Evolutionary conservation across 2,797 vertebrate genomes (phyloP).

Genomic region (Ctenochaetus hawaiiensis): DNA sequence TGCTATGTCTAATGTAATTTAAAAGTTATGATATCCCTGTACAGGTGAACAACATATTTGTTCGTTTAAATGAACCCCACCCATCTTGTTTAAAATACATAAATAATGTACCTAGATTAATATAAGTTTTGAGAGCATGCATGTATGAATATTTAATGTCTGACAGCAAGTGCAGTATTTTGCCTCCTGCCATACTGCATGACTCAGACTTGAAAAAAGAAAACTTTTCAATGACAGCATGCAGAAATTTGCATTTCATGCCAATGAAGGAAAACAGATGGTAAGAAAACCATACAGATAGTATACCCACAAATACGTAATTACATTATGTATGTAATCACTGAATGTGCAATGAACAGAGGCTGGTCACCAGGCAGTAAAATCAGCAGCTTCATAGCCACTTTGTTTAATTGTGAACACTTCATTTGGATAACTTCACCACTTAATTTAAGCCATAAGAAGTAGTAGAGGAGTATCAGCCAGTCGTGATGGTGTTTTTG

Average conservation of each 20-base stretch:
- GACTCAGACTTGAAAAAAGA: slow-evolving; percentile 35
- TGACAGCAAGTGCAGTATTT: slow-evolving; percentile 44
- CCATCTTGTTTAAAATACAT: slow-evolving; percentile 30
- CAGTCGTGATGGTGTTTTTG: background rate
- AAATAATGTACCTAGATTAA: slow-evolving; percentile 50
- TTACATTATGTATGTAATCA: slow-evolving; percentile 1
- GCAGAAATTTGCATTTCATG: slow-evolving; percentile 8
- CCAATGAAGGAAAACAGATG: slow-evolving; percentile 23
- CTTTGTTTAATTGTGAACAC: background rate
- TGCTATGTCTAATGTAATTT: background rate
- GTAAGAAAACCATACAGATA: background rate
- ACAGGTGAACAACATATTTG: background rate
- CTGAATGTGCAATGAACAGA: background rate
- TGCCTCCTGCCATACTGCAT: slow-evolving; percentile 32
- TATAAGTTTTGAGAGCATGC: slow-evolving; percentile 23
- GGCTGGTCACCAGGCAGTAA: background rate
- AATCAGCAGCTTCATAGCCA: background rate
- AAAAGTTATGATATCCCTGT: background rate
- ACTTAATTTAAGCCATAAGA: background rate
- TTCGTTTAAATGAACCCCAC: slow-evolving; percentile 6
- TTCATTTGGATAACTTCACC: background rate
- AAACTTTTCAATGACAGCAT: slow-evolving; percentile 37
- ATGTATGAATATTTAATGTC: slow-evolving; percentile 53
- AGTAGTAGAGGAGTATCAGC: background rate
- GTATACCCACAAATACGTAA: background rate